A percentile compares a stretch with the other conserved stretches of the same genome.
Conservation (phyloP, 2,113 vertebrate genomes). For the Menura novaehollandiae region DNA sequence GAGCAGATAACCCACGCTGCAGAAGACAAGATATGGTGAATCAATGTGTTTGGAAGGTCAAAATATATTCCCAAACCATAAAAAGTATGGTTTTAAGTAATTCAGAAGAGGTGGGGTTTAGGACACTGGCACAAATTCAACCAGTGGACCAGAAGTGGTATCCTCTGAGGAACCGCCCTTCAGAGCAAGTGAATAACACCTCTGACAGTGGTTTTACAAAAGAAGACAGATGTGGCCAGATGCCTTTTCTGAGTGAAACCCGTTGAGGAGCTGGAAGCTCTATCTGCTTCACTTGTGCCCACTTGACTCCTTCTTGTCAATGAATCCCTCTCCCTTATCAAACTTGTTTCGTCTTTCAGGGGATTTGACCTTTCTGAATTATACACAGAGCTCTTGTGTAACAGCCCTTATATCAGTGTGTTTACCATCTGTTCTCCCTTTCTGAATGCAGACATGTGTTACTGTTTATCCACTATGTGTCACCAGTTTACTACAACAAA, state of each 20-base stretch:
- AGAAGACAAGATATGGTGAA: not conserved
- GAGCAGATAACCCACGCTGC: not conserved
- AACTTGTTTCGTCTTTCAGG: constrained; percentile 4
- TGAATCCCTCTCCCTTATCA: constrained; percentile 16
- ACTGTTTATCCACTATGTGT: constrained; percentile 71
- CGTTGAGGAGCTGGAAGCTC: not conserved
- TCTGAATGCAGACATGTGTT: constrained; percentile 56
- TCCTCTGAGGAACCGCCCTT: not conserved
- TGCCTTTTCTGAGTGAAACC: not conserved
- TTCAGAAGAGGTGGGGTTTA: not conserved
- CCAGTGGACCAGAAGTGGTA: not conserved
- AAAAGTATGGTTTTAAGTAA: not conserved
- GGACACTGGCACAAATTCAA: not conserved
- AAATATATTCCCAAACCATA: not conserved
- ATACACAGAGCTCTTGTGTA: constrained; percentile 52
- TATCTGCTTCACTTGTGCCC: not conserved
- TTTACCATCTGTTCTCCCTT: constrained; percentile 65
- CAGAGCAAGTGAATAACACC: not conserved
- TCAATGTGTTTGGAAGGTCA: not conserved
- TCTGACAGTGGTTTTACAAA: not conserved
- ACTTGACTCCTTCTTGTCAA: constrained; percentile 21
- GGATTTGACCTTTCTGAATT: constrained; percentile 56
- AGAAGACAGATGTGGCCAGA: not conserved
- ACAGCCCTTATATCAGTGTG: constrained; percentile 57
- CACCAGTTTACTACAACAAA: constrained; percentile 70